A percentile compares a stretch with the other conserved stretches of the same genome.
phyloP scores from a whole-genome alignment of 2,797 vertebrate species.

The Rhabdophis nuchalis region DNA sequence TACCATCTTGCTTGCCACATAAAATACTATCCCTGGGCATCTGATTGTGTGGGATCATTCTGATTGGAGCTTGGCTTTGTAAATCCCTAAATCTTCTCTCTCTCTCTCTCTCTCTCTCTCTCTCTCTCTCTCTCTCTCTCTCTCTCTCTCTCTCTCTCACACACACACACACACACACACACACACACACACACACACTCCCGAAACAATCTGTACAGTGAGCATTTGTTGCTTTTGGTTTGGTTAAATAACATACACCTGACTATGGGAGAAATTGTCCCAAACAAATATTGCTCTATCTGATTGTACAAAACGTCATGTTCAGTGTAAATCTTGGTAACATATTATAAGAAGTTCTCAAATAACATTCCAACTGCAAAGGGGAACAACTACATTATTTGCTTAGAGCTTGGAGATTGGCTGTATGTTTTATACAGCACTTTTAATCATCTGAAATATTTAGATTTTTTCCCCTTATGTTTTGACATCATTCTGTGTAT shows the following conservation, averaged over 20 bases:
- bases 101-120: too few species aligned
- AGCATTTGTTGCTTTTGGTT: neutral
- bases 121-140: too few species aligned
- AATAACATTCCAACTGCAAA: neutral
- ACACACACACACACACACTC: neutral
- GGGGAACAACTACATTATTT: neutral
- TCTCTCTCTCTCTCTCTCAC: too few species aligned
- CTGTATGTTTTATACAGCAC: neutral
- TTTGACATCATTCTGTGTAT: neutral
- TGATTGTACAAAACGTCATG: neutral
- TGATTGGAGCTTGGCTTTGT: neutral
- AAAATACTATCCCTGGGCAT: neutral
- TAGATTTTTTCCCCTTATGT: neutral
- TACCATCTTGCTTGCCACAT: neutral
- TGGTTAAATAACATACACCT: neutral
- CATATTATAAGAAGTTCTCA: neutral
- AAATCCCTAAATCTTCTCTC: neutral
- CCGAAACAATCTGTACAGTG: neutral
- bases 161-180: neutral
- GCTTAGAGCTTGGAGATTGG: neutral
- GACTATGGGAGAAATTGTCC: neutral
- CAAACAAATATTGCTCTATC: neutral
- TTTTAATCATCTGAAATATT: neutral
- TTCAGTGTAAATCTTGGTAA: neutral
- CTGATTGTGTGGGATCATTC: neutral